Conservation (phyloP, 2,797 vertebrate genomes). For the Ctenosaura bakeri region DNA sequence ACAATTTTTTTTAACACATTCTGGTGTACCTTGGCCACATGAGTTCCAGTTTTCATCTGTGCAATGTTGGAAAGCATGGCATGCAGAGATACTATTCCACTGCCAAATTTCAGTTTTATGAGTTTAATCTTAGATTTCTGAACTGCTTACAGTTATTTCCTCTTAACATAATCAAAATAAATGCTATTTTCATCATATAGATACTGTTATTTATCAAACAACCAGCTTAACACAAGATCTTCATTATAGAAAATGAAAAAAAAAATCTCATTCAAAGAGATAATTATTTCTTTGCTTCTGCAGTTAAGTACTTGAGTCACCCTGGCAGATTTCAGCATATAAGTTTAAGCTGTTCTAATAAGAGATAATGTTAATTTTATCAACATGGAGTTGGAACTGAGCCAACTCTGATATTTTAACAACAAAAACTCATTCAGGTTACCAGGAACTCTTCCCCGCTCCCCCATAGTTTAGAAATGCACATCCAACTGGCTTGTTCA, state of each 20-base stretch:
- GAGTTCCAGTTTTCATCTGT: no score
- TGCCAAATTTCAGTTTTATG: not conserved
- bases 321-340: not conserved
- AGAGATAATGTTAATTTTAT: not conserved
- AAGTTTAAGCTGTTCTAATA: not conserved
- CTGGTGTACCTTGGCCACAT: no score
- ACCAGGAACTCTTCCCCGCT: not conserved
- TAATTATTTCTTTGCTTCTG: conserved; percentile 3
- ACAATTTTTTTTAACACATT: no score
- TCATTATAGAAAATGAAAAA: not conserved
- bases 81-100: not conserved
- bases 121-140: not conserved
- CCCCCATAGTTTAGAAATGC: not conserved
- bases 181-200: not conserved
- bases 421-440: not conserved
- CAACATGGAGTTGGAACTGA: not conserved
- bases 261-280: not conserved
- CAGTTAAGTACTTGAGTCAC: not conserved
- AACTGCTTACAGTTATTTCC: not conserved
- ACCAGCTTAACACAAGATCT: not conserved
- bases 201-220: not conserved
- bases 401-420: conserved; percentile 12
- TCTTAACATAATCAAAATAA: not conserved
- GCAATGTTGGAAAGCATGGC: no score
- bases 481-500: not conserved